Base-by-base conservation (phyloP, 2,888 invertebrate species). In the Amphipoea lucens region DNA sequence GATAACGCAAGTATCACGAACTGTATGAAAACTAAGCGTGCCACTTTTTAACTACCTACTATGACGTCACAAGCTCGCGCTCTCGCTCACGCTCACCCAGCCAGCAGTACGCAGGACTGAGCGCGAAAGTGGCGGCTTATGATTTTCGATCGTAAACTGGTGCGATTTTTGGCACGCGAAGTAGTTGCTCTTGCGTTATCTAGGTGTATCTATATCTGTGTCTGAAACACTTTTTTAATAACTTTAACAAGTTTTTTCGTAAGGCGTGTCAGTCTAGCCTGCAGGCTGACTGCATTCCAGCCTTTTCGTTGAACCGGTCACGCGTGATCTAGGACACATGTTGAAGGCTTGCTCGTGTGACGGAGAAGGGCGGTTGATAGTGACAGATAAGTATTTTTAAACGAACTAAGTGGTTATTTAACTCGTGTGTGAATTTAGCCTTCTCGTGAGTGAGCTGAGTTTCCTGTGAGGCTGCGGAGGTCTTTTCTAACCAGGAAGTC, bases 291-390 rank as follows among this genome's bases (percentile, higher is more conserved):
- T 78, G 84, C 92, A 93, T 92, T 91, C 89, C 78, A 78, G 74
- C 78, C 76, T 92, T 93, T 93, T 92, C 91, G 88, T 85, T 73
- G 69, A 86, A 90, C 90, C 85, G 85, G 85, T 88, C 91, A 90
- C 88, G 88, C 85, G 87, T 91, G 91, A 93, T 91, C 93, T 94
- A 93, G 94, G 90, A 89, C 92, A 89, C 91, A 90, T 83, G 82
- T 86, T 83, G 93, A 93, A 94, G 93, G 94, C 91, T 92, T 54
- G 66, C 40, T 4, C 40, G 5, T 78, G 67, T 69, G 62, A 68
- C 75, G 54, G 89, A 89, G 89, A 90, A 91, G 89, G 91, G 91
- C 83, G 75, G 70, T 66, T 23, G 23, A 4, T 69, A 60, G 40
- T 45, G 45, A 70, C 71, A 74, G 51, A 60, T 40, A n/a, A n/a